Base-by-base conservation (phyloP, 2,888 invertebrate genomes). In the Endomychus coccineus region DNA sequence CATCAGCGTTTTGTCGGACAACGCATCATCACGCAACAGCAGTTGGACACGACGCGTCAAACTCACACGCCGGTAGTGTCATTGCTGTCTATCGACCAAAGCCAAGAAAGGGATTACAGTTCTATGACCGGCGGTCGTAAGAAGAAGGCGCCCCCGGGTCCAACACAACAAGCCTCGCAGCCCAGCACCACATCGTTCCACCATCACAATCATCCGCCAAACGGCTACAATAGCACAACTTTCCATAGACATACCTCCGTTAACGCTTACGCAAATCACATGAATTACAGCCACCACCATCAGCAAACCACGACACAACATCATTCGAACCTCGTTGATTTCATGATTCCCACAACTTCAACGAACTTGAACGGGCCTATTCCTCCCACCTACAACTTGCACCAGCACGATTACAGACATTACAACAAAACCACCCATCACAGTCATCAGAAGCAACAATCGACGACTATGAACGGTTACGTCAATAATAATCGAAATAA, bases 41-140 rank as follows among this genome's bases (percentile, higher is more conserved):
- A 42, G 2, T 4, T 23, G 21, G 49, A 49, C 35, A 37, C 39
- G 7, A 40, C 43, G 6, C 56, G 62, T 15, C 58, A 59, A 43
- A 51, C 61, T 13, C 50, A 49, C 36, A 66, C 66, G 12, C 66
- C 66, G 5, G 65, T 65, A 19, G 64, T 66, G 4, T 66, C 66
- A 12, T 35, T 65, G 16, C 49, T 66, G 16, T 52, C 56, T 15
- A 52, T 65, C 40, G 66, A 65, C 33, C 56, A 62, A 23, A 61
- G 59, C 22, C 61, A 62, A 44, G 66, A 65, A 45, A 64, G 59
- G 40, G 66, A 66, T 44, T 51, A 54, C 31, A 55, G 52, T 19
- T 60, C 66, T 27, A 59, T 66, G 64, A 63, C 64, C 39, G 58
- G 65, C 32, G 66, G 66, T 12, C 52, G 65, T 5, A 51, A 60